phyloP scores from a whole-genome alignment of 2,888 invertebrate genomes.

The Ramazzottius varieornatus region DNA sequence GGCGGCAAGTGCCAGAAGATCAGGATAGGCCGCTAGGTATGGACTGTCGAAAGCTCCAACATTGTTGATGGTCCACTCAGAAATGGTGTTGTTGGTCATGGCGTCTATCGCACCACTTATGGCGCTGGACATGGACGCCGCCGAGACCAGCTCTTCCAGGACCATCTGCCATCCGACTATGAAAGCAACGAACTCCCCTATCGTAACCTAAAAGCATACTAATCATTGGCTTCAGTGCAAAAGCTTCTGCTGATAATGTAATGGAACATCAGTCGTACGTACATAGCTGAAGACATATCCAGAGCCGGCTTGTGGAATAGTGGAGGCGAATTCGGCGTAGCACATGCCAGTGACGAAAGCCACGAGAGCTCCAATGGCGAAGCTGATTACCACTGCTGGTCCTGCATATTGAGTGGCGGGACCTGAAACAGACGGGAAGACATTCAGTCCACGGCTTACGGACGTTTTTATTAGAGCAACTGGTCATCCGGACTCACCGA shows the following conservation, averaged over 20 bases:
- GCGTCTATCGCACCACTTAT: neutral
- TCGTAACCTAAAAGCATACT: neutral
- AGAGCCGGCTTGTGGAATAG: neutral
- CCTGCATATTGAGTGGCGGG: neutral
- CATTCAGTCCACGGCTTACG: neutral
- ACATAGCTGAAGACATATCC: constrained; percentile 1
- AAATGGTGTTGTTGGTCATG: neutral
- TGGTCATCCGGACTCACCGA: neutral
- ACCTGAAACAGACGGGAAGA: neutral
- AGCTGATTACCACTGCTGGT: neutral
- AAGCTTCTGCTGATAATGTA: no score
- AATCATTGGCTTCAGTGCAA: no score
- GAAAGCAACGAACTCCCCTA: neutral
- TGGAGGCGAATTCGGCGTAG: neutral
- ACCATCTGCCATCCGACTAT: neutral
- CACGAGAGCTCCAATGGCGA: neutral
- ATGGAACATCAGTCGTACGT: no score
- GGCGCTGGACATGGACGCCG: neutral
- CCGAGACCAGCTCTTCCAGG: neutral
- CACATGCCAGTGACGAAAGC: neutral
- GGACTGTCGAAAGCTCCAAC: neutral
- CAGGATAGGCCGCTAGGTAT: neutral
- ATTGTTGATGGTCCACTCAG: neutral
- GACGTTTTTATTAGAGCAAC: neutral
- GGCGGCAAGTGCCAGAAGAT: neutral